phyloP scores from a whole-genome alignment of 2,888 invertebrate species.

The Vanessa cardui region DNA sequence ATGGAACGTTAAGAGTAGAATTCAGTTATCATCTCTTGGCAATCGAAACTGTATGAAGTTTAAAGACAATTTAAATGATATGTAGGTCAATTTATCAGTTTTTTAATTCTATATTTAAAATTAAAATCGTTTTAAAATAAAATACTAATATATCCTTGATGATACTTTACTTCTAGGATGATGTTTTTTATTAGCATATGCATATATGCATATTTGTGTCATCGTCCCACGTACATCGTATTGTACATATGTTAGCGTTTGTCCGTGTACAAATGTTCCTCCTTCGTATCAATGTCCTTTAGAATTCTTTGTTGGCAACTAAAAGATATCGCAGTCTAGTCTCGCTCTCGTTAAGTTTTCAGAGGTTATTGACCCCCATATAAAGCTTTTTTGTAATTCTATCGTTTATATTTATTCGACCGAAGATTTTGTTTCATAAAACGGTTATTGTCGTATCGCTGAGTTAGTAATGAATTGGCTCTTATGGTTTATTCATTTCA shows the following conservation, averaged over 20 bases:
- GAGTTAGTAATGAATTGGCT: slow-evolving; percentile 2
- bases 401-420: slow-evolving; percentile 20
- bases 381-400: slow-evolving; percentile 25
- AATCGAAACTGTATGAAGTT: too few species aligned
- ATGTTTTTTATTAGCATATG: too few species aligned
- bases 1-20: too few species aligned
- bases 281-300: slow-evolving; percentile 29
- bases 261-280: slow-evolving; percentile 16
- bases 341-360: slow-evolving; percentile 28
- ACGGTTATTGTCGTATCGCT: slow-evolving; percentile 14
- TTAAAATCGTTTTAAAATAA: too few species aligned
- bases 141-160: too few species aligned
- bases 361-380: slow-evolving; percentile 29
- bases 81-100: too few species aligned
- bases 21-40: too few species aligned
- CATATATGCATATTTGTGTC: too few species aligned
- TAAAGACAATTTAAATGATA: too few species aligned
- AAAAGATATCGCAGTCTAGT: slow-evolving; percentile 30
- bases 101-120: too few species aligned
- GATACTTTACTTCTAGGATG: too few species aligned
- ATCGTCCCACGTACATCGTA: background rate
- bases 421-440: slow-evolving; percentile 19
- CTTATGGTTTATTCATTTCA: slow-evolving; percentile 4
- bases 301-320: slow-evolving; percentile 32
- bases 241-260: slow-evolving; percentile 14